Evolutionary conservation across 1,140 invertebrate species (phyloP), one percentile per base, ranked within the genome.

Genomic region (Drosophila busckii): DNA sequence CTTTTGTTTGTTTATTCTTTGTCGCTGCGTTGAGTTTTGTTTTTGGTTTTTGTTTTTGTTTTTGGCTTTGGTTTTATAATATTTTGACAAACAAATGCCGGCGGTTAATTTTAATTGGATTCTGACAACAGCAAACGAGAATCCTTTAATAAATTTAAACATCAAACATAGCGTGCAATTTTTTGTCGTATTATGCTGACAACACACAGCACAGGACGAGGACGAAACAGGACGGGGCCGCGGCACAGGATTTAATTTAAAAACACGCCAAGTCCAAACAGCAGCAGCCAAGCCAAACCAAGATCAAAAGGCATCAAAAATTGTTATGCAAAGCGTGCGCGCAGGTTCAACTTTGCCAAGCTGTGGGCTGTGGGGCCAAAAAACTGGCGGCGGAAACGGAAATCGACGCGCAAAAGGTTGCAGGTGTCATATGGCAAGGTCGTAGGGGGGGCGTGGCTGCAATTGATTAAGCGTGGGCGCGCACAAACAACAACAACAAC

Each of bases 101-200:
- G 75, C 76, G 75, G 75, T 75, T 75, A 82, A 82, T 82, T 82
- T 82, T 82, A 82, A 82, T 82, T 82, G 75, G 69, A 82, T 82
- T 82, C 61, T 67, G 69, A 73, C 59, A 55, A 32, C 28, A 28
- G 44, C 40, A 62, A 50, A 70, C 48, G 62, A 52, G 55, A 67
- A 82, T 82, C 75, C 75, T 82, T 82, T 82, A 82, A 82, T 82
- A 82, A 82, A 82, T 70, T 82, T 82, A 82, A 82, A 82, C 76
- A 82, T 82, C 75, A 82, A 82, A 82, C 75, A 82, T 82, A 55
- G 69, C 75, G 69, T 56, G 66, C 54, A 49, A 70, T 82, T 82
- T 76, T 82, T 82, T 82, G 75, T 82, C 75, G 75, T 82, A 82
- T 75, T 80, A 75, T 50, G 65, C 75, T 82, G 75, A 82, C 75